These are phyloP conservation scores for Neodiprion fabricii DNA, from an alignment of 1,140 invertebrate genomes.

Conservation along the genomic window DNA sequence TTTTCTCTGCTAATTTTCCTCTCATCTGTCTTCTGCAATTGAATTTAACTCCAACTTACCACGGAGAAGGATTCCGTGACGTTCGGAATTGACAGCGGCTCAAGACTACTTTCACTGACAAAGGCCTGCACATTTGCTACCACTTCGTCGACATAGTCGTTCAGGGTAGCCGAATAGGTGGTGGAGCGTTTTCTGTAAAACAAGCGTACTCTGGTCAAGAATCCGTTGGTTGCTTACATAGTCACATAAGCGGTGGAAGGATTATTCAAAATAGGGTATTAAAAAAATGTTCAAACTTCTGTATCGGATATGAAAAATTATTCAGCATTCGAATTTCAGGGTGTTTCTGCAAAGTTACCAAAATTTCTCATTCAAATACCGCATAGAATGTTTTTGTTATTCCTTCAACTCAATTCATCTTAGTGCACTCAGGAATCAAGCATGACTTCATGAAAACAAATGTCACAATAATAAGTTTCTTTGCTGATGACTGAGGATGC, in stretches of 20 bases:
- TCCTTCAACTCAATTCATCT: no score
- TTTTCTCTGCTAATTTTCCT: neutral
- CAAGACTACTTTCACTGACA: neutral
- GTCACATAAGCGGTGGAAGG: neutral
- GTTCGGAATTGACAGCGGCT: neutral
- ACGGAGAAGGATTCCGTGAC: neutral
- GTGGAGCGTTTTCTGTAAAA: neutral
- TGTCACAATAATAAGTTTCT: no score
- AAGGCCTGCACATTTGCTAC: neutral
- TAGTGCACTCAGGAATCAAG: no score
- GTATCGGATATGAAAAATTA: no score
- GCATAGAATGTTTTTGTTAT: no score
- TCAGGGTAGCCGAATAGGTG: neutral
- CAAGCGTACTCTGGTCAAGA: neutral
- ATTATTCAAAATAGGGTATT: no score
- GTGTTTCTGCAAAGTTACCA: no score
- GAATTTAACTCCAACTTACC: neutral
- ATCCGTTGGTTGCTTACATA: neutral
- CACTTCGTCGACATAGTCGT: neutral
- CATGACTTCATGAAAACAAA: no score
- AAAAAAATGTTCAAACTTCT: no score
- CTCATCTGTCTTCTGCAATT: neutral
- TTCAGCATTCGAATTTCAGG: no score
- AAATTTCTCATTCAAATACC: no score
- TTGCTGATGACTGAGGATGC: no score